Evolutionary conservation across 2,797 vertebrate genomes (phyloP).

Genomic region (Acanthis flammea): DNA sequence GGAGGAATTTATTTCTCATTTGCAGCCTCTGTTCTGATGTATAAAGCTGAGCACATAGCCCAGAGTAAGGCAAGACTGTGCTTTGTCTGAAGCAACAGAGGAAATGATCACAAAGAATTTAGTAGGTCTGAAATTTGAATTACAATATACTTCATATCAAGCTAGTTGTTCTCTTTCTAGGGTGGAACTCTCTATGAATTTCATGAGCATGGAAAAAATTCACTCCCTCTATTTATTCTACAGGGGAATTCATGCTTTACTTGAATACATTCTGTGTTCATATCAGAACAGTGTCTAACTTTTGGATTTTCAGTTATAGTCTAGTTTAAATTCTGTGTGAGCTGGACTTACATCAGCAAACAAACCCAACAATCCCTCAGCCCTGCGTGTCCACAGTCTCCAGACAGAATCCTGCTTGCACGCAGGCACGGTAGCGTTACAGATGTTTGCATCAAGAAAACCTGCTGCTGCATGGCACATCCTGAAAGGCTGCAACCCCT

Average conservation of each 20-base stretch:
- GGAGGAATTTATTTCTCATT: neutral
- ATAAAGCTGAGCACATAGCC: neutral
- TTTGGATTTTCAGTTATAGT: neutral
- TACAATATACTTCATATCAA: neutral
- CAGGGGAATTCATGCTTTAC: neutral
- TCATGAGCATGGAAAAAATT: fast-evolving
- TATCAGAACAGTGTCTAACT: neutral
- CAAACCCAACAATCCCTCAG: neutral
- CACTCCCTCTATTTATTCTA: neutral
- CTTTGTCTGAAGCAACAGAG: neutral
- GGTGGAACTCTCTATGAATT: neutral
- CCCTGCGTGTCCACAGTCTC: neutral
- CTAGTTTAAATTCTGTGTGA: neutral
- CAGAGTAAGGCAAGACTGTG: neutral
- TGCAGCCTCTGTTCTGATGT: neutral
- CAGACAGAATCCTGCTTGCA: no score
- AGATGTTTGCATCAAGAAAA: neutral
- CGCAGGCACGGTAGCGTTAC: fast-evolving
- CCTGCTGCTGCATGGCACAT: fast-evolving
- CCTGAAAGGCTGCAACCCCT: neutral
- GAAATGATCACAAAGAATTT: neutral
- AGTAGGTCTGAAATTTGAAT: neutral
- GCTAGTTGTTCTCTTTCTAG: neutral
- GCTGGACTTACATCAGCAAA: neutral
- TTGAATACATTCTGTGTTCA: neutral